Evolutionary conservation across 2,888 invertebrate genomes (phyloP), one percentile per base, ranked within the genome.

Genomic region (Notodonta dromedarius): DNA sequence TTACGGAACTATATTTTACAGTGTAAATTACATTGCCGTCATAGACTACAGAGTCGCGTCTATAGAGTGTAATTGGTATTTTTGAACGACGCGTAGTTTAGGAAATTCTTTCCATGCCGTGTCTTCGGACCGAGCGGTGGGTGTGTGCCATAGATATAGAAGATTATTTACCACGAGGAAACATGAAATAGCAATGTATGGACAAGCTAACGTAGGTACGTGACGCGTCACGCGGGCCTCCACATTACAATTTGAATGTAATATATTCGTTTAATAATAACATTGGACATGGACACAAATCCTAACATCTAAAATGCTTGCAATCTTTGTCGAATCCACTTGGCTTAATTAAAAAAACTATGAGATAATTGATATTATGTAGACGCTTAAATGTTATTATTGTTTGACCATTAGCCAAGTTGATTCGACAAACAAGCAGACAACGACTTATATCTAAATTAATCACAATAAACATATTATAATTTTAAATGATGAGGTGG

Each of bases 381-480:
- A 60, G 61, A 50, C 58, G 40, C 70, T 73, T 73, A 73, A 32
- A 59, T 59, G 61, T 51, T 66, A 70, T 74, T 74, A 70, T 72
- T 72, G 73, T 56, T 66, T 67, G 56, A 61, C 55, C 52, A 56
- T 57, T 53, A 53, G 61, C 63, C 35, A 55, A 69, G 69, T 62
- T 70, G 69, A 66, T 76, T 58, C 69, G 69, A 71, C 67, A 66
- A 68, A 67, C 65, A 70, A 56, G 55, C 60, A 66, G 60, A 40
- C 63, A 63, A 68, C 60, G 59, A 64, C 68, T 69, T 70, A 76
- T 24, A 70, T 57, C 67, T 76, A 73, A 61, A 60, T 61, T 52
- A 71, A 78, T 77, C 74, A 73, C 74, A 74, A 69, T 63, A 62
- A 65, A 60, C 24, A 58, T 61, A 59, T 57, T 50, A 57, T 59